Evolutionary conservation across 2,113 vertebrate species (phyloP).

Genomic region (Podarcis cretensis): DNA sequence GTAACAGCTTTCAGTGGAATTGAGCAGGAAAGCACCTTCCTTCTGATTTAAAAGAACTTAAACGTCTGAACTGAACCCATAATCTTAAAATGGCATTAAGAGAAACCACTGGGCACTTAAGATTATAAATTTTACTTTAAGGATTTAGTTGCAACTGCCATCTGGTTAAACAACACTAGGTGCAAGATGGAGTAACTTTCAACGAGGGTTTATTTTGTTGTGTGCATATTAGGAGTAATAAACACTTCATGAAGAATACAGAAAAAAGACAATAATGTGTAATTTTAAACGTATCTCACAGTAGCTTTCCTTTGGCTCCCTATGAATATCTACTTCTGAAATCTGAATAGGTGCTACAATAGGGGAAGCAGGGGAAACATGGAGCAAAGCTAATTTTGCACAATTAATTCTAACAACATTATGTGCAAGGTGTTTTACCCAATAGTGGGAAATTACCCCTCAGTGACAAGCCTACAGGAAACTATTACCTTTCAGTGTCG

Average conservation of each 20-base stretch:
- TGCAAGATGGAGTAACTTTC: neutral
- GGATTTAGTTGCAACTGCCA: neutral
- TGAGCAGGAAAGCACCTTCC: neutral
- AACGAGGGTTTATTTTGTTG: neutral
- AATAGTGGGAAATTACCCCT: slow-evolving; percentile 13
- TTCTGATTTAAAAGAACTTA: neutral
- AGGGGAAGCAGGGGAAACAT: slow-evolving; percentile 10
- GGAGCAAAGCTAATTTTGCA: slow-evolving; percentile 20
- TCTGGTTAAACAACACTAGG: neutral
- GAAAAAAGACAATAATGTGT: neutral
- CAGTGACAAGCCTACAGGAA: slow-evolving; percentile 38
- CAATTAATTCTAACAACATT: slow-evolving; percentile 12
- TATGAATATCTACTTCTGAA: neutral
- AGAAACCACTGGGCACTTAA: neutral
- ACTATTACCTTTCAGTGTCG: slow-evolving; percentile 38
- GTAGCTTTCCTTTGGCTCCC: neutral
- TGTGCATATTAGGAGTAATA: neutral
- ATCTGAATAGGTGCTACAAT: neutral
- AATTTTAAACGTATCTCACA: neutral
- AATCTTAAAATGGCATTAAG: neutral
- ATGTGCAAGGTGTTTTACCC: slow-evolving; percentile 14
- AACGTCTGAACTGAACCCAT: neutral
- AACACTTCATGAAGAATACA: neutral
- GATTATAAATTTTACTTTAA: neutral
- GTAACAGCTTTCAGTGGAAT: neutral